Evolutionary conservation across 92 coral and sea anemone genomes (phyloP).

Genomic region (Epizoanthus stellaris): DNA sequence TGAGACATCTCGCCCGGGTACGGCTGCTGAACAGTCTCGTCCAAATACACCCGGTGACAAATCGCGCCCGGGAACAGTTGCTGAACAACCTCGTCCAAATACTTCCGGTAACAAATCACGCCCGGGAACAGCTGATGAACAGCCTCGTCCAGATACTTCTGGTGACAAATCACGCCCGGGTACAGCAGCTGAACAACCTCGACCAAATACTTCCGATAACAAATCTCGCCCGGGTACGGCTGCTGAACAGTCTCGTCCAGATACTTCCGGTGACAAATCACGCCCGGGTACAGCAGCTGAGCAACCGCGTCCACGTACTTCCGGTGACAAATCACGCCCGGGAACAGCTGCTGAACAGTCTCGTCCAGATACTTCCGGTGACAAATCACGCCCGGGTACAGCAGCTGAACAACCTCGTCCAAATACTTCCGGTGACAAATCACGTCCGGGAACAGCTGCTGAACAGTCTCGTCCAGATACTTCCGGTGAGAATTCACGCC

Average conservation of each 20-base stretch:
- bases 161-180: slow-evolving; percentile 12
- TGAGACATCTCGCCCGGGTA: too few relatives aligned
- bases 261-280: neutral
- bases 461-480: neutral
- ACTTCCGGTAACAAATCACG: neutral
- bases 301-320: neutral
- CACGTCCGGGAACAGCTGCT: neutral
- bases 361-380: neutral
- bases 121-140: neutral
- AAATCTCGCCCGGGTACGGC: neutral
- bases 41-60: too few relatives aligned
- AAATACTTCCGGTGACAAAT: neutral
- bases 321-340: neutral
- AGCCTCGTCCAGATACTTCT: neutral
- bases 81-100: too few relatives aligned
- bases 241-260: neutral
- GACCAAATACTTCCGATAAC: neutral
- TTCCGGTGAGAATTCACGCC: neutral
- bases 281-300: neutral
- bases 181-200: neutral
- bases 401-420: neutral
- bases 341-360: neutral
- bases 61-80: too few relatives aligned
- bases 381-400: slow-evolving; percentile 7
- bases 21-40: too few relatives aligned